phyloP scores from a whole-genome alignment of 2,888 invertebrate species.

The Phrixothrix hirtus region DNA sequence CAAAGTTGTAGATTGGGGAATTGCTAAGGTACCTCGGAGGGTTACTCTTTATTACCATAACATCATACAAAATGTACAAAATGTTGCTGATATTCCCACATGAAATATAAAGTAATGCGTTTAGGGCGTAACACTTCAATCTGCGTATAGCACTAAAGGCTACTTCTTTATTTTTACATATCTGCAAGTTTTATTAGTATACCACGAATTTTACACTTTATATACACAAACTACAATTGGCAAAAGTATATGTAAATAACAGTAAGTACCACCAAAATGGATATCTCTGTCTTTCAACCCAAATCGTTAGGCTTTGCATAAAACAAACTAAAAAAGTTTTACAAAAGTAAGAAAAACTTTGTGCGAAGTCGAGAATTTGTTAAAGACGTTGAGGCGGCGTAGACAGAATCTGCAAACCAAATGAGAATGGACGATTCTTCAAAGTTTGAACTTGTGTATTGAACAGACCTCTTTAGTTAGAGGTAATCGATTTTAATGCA shows the following conservation, averaged over 20 bases:
- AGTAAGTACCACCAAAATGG: background rate
- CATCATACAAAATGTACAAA: conserved; percentile 5
- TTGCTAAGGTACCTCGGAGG: conserved; percentile 2
- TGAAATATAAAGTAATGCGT: background rate
- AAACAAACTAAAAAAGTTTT: conserved; percentile 1
- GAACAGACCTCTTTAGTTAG: conserved; percentile 7
- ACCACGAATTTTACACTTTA: no score
- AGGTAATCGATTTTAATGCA: conserved; percentile 7
- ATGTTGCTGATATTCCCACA: background rate
- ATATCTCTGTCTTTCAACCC: background rate
- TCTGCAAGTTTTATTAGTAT: background rate
- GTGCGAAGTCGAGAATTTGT: conserved; percentile 20
- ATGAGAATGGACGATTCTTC: conserved; percentile 17
- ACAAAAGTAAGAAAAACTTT: conserved; percentile 14
- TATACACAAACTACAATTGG: no score
- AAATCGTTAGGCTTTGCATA: background rate
- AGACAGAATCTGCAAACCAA: conserved; percentile 21
- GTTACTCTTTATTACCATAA: conserved; percentile 9
- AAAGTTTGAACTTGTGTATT: conserved; percentile 20
- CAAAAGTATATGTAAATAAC: background rate
- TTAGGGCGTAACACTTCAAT: background rate
- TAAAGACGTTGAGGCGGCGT: conserved; percentile 17
- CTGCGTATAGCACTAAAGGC: background rate
- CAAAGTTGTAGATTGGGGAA: conserved; percentile 9
- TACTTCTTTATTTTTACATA: background rate